phyloP scores from a whole-genome alignment of 2,113 vertebrate species.

The Oxygymnocypris stewartii region DNA sequence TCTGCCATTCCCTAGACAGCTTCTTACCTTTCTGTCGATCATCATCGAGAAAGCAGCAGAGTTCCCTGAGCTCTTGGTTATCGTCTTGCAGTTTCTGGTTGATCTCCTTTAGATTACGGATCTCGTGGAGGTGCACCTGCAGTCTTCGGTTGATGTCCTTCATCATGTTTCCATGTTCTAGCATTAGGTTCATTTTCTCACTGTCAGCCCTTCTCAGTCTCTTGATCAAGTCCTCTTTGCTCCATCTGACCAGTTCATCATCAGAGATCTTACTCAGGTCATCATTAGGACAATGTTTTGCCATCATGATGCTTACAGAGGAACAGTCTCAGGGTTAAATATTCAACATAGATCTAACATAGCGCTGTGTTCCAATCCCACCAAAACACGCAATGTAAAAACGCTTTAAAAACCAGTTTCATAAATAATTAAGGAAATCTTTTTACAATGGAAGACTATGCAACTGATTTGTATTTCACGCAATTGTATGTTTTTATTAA shows the following conservation, averaged over 20 bases:
- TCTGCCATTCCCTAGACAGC: conserved; percentile 94
- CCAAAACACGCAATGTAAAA: not conserved
- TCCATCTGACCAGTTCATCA: conserved; percentile 88
- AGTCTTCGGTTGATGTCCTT: conserved; percentile 94
- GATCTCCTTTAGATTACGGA: conserved; percentile 92
- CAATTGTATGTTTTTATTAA: not conserved
- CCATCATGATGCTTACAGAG: conserved; percentile 73
- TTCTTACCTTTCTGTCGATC: conserved; percentile 95
- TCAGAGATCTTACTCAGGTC: conserved; percentile 88
- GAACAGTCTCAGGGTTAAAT: conserved; percentile 5
- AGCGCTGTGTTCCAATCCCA: not conserved
- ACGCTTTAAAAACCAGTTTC: not conserved
- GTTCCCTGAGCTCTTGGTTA: conserved; percentile 94
- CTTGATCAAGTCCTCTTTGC: conserved; percentile 89
- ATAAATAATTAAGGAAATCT: not conserved
- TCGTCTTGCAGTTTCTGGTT: conserved; percentile 97
- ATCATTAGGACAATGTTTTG: conserved; percentile 81
- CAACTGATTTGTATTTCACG: not conserved
- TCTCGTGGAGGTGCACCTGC: conserved; percentile 95
- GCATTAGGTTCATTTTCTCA: conserved; percentile 93
- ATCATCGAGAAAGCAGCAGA: conserved; percentile 95
- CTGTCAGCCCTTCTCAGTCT: conserved; percentile 85
- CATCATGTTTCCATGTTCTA: conserved; percentile 95
- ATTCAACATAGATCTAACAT: conserved; percentile 4
- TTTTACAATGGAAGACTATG: not conserved